Conservation (phyloP, 2,797 vertebrate species). For the Otus scops region DNA sequence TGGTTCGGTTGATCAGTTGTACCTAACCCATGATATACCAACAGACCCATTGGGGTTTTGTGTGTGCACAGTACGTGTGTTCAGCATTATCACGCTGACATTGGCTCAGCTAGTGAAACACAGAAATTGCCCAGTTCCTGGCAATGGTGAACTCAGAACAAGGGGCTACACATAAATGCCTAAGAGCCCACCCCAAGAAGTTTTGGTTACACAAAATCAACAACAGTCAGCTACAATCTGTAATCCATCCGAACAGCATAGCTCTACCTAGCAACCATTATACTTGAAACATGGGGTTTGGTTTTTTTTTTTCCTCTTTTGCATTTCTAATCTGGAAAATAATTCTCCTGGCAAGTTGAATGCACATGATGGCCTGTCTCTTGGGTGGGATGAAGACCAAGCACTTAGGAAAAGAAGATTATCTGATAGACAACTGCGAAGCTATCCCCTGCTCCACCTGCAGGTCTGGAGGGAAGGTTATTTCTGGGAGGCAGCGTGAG, state of each 20-base stretch:
- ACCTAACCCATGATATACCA: background rate
- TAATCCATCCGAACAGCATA: background rate
- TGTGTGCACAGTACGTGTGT: background rate
- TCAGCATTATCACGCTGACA: background rate
- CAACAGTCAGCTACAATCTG: background rate
- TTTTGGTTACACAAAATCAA: background rate
- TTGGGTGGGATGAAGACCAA: background rate
- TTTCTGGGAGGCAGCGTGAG: background rate
- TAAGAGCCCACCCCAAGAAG: background rate
- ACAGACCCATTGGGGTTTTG: background rate
- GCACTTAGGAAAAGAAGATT: background rate
- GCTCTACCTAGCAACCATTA: background rate
- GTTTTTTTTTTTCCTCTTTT: background rate
- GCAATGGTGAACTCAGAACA: background rate
- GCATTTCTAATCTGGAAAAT: background rate
- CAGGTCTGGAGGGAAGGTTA: background rate
- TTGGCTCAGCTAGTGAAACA: background rate
- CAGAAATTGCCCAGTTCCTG: background rate
- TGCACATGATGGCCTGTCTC: background rate
- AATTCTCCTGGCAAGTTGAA: background rate
- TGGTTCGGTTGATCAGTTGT: background rate
- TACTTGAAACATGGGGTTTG: background rate
- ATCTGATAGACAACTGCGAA: background rate
- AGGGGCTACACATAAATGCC: rapidly evolving
- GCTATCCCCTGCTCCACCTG: background rate